Evolutionary conservation across 2,113 vertebrate genomes (phyloP).

Genomic region (Carettochelys insculpta): DNA sequence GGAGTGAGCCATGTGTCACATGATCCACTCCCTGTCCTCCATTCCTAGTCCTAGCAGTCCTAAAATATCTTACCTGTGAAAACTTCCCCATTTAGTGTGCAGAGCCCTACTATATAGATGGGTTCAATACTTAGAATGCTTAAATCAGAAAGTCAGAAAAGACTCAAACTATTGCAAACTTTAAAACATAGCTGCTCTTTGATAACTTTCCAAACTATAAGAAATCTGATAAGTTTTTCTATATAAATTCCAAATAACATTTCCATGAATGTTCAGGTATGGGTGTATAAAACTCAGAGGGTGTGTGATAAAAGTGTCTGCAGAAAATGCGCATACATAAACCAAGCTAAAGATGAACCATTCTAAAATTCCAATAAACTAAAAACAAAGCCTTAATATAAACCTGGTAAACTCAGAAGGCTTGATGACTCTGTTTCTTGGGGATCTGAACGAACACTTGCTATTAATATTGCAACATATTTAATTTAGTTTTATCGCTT

Average conservation of each 20-base stretch:
- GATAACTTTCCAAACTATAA: not conserved
- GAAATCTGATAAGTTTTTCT: not conserved
- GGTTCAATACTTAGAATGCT: not conserved
- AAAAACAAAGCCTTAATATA: not conserved
- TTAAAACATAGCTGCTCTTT: not conserved
- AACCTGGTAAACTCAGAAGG: not conserved
- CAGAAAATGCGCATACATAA: not conserved
- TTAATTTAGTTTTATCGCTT: constrained; percentile 60
- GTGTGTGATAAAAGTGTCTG: too few relatives aligned
- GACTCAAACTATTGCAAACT: not conserved
- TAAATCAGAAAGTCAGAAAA: not conserved
- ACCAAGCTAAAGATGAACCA: not conserved
- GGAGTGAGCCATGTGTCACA: not conserved
- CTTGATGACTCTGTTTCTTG: not conserved
- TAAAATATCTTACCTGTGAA: not conserved
- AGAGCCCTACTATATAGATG: not conserved
- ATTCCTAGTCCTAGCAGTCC: not conserved
- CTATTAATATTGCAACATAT: not conserved
- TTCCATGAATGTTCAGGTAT: not conserved
- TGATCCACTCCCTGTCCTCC: not conserved
- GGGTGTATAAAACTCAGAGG: not conserved
- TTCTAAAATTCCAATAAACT: not conserved
- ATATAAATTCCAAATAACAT: not conserved
- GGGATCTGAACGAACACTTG: not conserved
- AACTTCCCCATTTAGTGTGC: not conserved